Evolutionary conservation across 2,888 invertebrate genomes (phyloP), one percentile per base, ranked within the genome.

Genomic region (Chironomus riparius): DNA sequence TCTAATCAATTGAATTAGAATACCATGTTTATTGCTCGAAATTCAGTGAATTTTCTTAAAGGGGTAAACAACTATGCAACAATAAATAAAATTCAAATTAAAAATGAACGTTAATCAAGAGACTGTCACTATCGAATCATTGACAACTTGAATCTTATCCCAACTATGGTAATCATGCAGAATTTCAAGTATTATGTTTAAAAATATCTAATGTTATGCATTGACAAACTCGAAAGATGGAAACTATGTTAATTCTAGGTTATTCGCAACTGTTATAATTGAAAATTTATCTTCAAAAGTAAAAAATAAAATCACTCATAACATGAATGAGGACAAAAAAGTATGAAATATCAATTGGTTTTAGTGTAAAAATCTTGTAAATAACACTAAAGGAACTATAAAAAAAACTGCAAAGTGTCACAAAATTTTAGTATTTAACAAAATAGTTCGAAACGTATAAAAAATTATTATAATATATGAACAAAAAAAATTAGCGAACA

Each of bases 281-380:
- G 56, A 56, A 56, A 56, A 15, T n/a, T 56, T 56, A 56, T 38
- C 38, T 38, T 10, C 38, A 38, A 2, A 38, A 38, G 10, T 38
- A 38, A 38, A 38, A 50, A 50, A n/a, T 3, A 50, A 13, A 18
- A 56, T 18, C 56, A 18, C 56, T 18, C 56, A 56, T 13, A 50
- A 56, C n/a, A 56, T 15, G 18, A 22, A 65, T 18, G 22, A 21
- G 22, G 12, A 21, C 62, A 62, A 12, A 65, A 24, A 21, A 22
- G 21, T 7, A 24, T 24, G 24, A 65, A 65, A 65, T 65, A 65
- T 65, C 65, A 65, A 65, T 65, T 65, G 65, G 65, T 65, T 62
- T 65, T 65, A 65, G 65, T 65, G 65, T 65, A 65, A 65, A 65
- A 65, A 65, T 13, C 21, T 65, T 65, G 65, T 65, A 65, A 65